Evolutionary conservation across 2,797 vertebrate genomes (phyloP), one percentile per base, ranked within the genome.

Genomic region (Xerus rutilus): DNA sequence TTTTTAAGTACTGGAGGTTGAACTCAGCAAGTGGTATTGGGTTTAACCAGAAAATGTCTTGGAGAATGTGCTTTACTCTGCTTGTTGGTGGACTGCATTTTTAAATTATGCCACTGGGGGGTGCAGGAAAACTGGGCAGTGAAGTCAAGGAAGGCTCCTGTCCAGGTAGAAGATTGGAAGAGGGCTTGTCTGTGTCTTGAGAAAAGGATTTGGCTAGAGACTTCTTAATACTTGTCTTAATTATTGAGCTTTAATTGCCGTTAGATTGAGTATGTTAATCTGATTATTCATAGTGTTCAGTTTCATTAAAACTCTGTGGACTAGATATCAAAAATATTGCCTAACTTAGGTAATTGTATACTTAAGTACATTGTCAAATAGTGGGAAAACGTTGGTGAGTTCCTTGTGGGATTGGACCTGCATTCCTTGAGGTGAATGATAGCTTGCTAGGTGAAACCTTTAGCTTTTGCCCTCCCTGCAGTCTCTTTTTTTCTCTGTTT

Each of bases 31-130:
- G 5, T 23, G 4, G 32, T 57, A 6, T 52, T 72, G 94, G 77
- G 39, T 64, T 91, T 73, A 47, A 86, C 23, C 28, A 67, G 62
- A 91, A 85, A 81, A 11, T 14, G 10, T 76, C 28, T 92, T 77
- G 43, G 35, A 69, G 72, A 77, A 70, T 32, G 12, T 85, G 69
- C 20, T 10, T 83, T 35, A 57, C 15, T 85, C 92, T 90, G n/a
- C 7, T 87, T n/a, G 78, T 59, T 86, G 67, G 45, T 87, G 62
- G 92, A 78, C 43, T 97, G 85, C 86, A 95, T 15, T 96, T 95
- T 95, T 93, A 69, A 49, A 0, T 59, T 54, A 45, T 74, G 84
- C 95, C 96, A 87, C 95, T 94, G 45, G 97, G 94, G 72, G 11
- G 91, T 47, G 54, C 59, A 89, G 64, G 86, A 85, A 79, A 83